Evolutionary conservation across 1,140 invertebrate genomes (phyloP), one percentile per base, ranked within the genome.

Genomic region (Cotesia typhae): DNA sequence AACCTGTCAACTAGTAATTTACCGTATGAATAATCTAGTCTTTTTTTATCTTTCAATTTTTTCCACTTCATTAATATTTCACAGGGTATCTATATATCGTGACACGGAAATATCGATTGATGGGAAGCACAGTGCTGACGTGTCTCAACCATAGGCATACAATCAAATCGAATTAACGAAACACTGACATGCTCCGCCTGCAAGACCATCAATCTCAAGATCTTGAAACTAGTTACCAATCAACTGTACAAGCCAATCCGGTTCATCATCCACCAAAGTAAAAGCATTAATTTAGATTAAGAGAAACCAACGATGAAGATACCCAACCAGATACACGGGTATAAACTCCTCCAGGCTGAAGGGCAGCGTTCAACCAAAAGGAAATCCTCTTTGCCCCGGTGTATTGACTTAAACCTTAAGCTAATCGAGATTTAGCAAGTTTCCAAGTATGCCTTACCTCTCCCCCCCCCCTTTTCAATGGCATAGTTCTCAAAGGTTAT

Each of bases 211-310:
- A 57, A 20, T 17, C n/a, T 57, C n/a, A 20, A 57, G 9, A 57
- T 20, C n/a, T 57, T 57, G 53, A 14, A 57, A 57, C 3, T 17
- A 57, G n/a, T 57, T 57, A 14, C n/a, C 53, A 20, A 57, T 57
- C 41, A 47, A 47, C 41, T 10, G 53, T 14, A 12, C 17, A n/a
- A 65, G 37, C n/a, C n/a, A 41, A 65, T 41, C 41, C 63, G 17
- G 1, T 36, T 65, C 37, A 65, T 65, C 63, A 20, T 65, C 41
- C 63, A 38, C 14, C 38, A 35, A 65, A 38, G 36, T n/a, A 65
- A 65, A 65, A 47, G 37, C 63, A 41, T 65, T 65, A 65, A 65
- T 65, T 65, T 65, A 65, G 63, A 65, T 65, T 65, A 65, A 10
- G 6, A 3, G 12, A 57, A 57, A 57, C 53, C 12, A 12, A 57